Evolutionary conservation across 2,113 vertebrate species (phyloP).

Genomic region (Myiagra hebetior): DNA sequence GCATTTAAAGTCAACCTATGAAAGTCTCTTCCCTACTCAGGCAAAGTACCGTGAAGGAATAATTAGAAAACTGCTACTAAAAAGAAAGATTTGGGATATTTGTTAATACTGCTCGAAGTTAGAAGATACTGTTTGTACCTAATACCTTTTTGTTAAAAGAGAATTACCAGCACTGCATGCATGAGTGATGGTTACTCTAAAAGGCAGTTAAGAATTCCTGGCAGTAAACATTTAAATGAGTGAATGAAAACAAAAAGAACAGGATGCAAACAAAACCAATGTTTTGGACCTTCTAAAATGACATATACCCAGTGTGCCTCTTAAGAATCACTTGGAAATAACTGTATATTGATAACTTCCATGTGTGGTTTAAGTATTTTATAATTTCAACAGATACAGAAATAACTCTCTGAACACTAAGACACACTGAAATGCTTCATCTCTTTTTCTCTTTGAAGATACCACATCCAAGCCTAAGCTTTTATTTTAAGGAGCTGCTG

Average conservation of each 20-base stretch:
- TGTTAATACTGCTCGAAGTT: background rate
- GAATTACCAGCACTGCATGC: background rate
- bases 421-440: background rate
- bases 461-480: background rate
- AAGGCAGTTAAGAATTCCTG: background rate
- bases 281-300: background rate
- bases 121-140: background rate
- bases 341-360: background rate
- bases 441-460: background rate
- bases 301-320: background rate
- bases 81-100: background rate
- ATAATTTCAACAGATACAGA: background rate
- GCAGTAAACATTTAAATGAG: background rate
- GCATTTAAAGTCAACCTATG: background rate
- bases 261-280: background rate
- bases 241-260: background rate
- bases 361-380: background rate
- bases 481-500: background rate
- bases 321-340: background rate
- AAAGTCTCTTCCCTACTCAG: background rate
- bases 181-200: background rate
- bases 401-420: background rate
- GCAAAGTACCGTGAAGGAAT: background rate
- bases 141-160: background rate
- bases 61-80: background rate